A percentile compares a stretch with the other conserved stretches of the same genome.
phyloP scores from a whole-genome alignment of 2,113 vertebrate genomes.

The Daphoenositta chrysoptera region DNA sequence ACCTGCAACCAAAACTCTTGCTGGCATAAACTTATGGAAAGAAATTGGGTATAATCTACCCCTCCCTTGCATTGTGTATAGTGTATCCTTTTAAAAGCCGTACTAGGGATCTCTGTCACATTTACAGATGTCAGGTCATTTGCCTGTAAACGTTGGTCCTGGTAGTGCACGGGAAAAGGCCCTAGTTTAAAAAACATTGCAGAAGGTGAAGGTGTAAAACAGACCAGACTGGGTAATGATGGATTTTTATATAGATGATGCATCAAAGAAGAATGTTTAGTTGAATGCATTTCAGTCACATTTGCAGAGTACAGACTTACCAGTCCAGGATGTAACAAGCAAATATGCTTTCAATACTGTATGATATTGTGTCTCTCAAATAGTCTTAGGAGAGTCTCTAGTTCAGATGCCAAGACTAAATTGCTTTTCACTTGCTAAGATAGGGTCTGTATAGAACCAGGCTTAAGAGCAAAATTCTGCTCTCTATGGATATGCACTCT shows the following conservation, averaged over 20 bases:
- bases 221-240: not conserved
- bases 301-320: not conserved
- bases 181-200: not conserved
- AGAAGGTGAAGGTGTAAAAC: not conserved
- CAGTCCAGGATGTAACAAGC: not conserved
- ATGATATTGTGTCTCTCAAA: not conserved
- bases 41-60: conserved; percentile 13
- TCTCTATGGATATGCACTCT: not conserved
- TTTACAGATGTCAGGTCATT: not conserved
- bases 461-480: not conserved
- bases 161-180: not conserved
- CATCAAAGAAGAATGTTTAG: not conserved
- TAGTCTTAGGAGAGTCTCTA: not conserved
- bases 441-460: not conserved
- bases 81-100: not conserved
- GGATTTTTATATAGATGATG: not conserved
- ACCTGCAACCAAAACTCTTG: not conserved
- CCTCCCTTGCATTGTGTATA: not conserved
- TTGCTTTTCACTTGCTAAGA: not conserved
- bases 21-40: not conserved
- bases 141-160: not conserved
- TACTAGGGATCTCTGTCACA: not conserved
- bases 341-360: not conserved
- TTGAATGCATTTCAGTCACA: not conserved
- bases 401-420: not conserved